Evolutionary conservation across 2,113 vertebrate genomes (phyloP), one percentile per base, ranked within the genome.

Genomic region (Barbus barbus): DNA sequence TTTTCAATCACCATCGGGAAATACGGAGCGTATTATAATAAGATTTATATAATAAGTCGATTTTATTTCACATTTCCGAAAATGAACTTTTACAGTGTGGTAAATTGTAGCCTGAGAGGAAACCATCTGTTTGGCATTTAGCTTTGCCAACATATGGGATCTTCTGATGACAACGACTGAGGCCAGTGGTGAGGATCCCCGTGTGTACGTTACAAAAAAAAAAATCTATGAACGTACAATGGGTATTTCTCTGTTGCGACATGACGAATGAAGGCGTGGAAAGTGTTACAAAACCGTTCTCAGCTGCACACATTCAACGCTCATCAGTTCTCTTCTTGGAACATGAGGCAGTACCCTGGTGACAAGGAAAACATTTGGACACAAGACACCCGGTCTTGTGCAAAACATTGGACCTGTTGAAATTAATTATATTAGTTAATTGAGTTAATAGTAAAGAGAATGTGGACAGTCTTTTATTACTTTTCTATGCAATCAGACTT

Each of bases 61-160:
- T 89, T 91, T 93, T 90, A 93, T 92, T 93, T 94, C 87, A 91
- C 84, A 91, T 93, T 93, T 93, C 91, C 90, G 89, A 91, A 91
- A 92, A 89, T 86, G 60, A 89, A 87, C 67, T 86, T 93, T 94
- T 93, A 93, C 88, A 89, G 89, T 81, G 86, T 90, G 92, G 93
- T 93, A 90, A 93, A 93, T 91, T 83, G 90, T 85, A 85, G 87
- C 87, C 89, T 82, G 87, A 92, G 91, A 92, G 88, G 85, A 89
- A 91, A 91, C 91, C 92, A 95, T 94, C 89, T 95, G 94, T 91
- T 93, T 91, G 89, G 90, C 88, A 85, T 93, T 93, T 74, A 85
- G 85, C 72, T 85, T 72, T 87, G 87, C 90, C 90, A 90, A 87
- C 89, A 86, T 75, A 90, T 86, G 89, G 89, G 83, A 90, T 89